phyloP scores from a whole-genome alignment of 2,113 vertebrate genomes.

The Rallus limicola region DNA sequence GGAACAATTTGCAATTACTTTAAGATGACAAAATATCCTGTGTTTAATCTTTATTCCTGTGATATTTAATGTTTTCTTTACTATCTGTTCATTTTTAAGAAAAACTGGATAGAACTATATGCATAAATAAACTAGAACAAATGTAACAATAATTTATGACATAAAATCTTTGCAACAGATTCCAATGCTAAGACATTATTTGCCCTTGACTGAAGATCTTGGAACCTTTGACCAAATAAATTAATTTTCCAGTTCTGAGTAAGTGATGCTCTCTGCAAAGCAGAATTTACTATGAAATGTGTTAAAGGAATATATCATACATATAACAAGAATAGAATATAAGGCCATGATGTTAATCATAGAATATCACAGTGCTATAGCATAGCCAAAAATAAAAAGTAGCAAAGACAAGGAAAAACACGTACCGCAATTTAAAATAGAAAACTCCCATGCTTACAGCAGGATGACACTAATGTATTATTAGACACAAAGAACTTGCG shows the following conservation, averaged over 20 bases:
- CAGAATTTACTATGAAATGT: constrained; percentile 78
- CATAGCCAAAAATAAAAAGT: constrained; percentile 44
- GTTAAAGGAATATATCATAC: constrained; percentile 75
- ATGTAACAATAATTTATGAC: neutral
- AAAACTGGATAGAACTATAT: neutral
- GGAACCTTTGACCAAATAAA: constrained; percentile 69
- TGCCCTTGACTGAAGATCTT: constrained; percentile 48
- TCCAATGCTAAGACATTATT: constrained; percentile 23
- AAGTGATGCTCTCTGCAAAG: constrained; percentile 74
- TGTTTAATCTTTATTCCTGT: neutral
- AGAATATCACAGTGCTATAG: constrained; percentile 38
- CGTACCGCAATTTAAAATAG: constrained; percentile 21
- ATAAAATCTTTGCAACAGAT: neutral
- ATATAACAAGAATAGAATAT: constrained; percentile 56
- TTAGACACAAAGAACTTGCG: constrained; percentile 29
- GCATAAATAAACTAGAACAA: neutral
- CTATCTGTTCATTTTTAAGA: neutral
- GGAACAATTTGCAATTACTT: neutral
- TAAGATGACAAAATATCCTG: neutral
- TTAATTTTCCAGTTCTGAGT: constrained; percentile 78
- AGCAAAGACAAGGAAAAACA: constrained; percentile 6
- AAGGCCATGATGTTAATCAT: constrained; percentile 72
- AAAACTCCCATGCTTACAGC: constrained; percentile 2
- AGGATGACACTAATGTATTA: constrained; percentile 31
- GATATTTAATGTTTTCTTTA: neutral